These are phyloP conservation scores for Meta bourneti DNA, from an alignment of 2,888 invertebrate genomes.

Conservation along the genomic window DNA sequence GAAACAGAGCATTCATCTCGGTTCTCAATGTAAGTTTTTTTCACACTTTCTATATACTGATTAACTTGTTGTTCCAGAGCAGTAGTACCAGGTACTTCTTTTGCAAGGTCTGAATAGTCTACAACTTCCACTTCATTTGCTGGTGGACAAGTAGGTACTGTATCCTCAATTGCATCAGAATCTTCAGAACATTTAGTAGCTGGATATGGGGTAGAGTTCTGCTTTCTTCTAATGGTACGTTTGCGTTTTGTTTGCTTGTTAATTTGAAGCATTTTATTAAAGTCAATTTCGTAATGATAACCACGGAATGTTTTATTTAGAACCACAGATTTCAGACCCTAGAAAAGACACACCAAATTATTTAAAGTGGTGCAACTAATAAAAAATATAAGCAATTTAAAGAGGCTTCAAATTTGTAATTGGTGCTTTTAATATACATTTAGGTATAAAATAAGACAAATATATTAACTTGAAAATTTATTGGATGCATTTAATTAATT, in stretches of 20 bases:
- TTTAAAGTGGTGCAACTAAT: neutral
- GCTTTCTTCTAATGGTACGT: constrained; percentile 86
- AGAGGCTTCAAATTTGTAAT: neutral
- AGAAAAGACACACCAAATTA: constrained; percentile 77
- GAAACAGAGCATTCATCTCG: neutral
- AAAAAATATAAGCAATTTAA: no score
- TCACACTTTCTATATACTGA: constrained; percentile 49
- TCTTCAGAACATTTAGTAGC: neutral
- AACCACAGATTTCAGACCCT: constrained; percentile 88
- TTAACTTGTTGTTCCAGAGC: constrained; percentile 51
- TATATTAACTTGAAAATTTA: no score
- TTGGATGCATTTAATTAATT: no score
- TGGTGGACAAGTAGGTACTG: neutral
- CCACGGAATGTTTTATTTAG: constrained; percentile 86
- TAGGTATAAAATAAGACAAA: neutral
- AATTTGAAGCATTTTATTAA: constrained; percentile 87
- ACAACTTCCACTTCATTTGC: neutral
- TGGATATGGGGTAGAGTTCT: constrained; percentile 88
- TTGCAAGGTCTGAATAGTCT: constrained; percentile 28
- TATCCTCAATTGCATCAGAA: neutral
- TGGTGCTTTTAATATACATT: neutral
- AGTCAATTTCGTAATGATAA: constrained; percentile 88
- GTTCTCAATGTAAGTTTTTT: constrained; percentile 10
- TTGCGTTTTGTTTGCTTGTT: constrained; percentile 86
- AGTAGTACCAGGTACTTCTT: constrained; percentile 64